Evolutionary conservation across 2,113 vertebrate genomes (phyloP), one percentile per base, ranked within the genome.

Genomic region (Cyanoliseus patagonus): DNA sequence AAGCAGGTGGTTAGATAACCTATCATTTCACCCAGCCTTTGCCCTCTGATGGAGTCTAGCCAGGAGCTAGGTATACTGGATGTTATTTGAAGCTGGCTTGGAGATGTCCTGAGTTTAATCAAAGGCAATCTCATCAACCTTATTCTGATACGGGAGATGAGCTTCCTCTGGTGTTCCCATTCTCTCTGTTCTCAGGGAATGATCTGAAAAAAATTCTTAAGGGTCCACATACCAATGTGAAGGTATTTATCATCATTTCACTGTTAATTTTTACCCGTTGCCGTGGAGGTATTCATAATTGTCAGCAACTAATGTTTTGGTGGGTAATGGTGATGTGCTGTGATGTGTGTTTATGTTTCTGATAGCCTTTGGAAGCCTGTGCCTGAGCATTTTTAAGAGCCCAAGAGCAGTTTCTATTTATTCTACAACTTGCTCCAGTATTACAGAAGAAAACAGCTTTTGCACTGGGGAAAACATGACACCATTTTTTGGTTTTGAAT

Each of bases 341-440:
- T 82, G 57, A 46, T 72, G 31, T 68, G 12, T 57, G 28, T 84
- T 96, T 94, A 51, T 63, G 28, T 89, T 90, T 90, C 73, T 83
- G 33, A 31, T 35, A 44, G 83, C 30, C 77, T 95, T 90, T 92
- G 83, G 70, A 94, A 94, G 61, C 28, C 31, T 46, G 18, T 67
- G n/a, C 51, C 76, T 63, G 69, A 66, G 37, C 37, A n/a, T 88
- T 97, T 91, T 85, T 93, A 72, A 73, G 61, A 94, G 47, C n/a
- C 8, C 57, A 88, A 85, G 53, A 80, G 52, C 61, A 37, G 23
- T 79, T 96, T 94, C 93, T 92, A 39, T 95, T 95, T 96, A 72
- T 91, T 96, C 83, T 91, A 39, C 31, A 61, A 55, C 82, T 93
- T 79, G 61, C 63, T 90, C 66, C 46, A 55, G 44, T 47, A 53